Percentiles rank a stretch among this genome's conserved stretches.
These are phyloP conservation scores for Cebidichthys violaceus DNA, from an alignment of 2,113 vertebrate genomes.

Conservation along the genomic window DNA sequence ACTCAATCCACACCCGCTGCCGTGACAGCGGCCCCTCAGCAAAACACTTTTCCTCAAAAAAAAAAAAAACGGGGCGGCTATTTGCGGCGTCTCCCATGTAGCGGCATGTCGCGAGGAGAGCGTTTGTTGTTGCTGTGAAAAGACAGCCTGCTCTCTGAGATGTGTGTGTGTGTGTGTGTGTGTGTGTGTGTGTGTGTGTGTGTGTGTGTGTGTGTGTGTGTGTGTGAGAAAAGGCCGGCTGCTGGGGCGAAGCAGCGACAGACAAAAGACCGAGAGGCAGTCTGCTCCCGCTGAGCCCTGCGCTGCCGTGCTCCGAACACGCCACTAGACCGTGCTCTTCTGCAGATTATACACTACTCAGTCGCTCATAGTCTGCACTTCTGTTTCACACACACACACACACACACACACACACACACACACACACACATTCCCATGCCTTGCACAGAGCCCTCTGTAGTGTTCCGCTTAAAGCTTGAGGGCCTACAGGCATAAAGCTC, in stretches of 20 bases:
- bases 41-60: constrained; percentile 67
- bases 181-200: too few species aligned
- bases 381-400: constrained; percentile 45
- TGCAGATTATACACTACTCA: constrained; percentile 85
- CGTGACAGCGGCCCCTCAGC: constrained; percentile 55
- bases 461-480: background rate
- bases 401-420: constrained; percentile 58
- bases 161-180: constrained; percentile 17
- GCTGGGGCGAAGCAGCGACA: constrained; percentile 65
- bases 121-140: constrained; percentile 72
- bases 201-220: too few species aligned
- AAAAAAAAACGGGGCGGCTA: constrained; percentile 56
- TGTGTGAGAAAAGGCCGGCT: constrained; percentile 64
- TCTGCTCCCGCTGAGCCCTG: constrained; percentile 66
- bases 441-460: constrained; percentile 9
- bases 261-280: constrained; percentile 72
- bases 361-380: constrained; percentile 19
- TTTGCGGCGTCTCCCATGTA: constrained; percentile 71
- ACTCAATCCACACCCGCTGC: constrained; percentile 39
- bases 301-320: constrained; percentile 83
- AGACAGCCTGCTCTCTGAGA: constrained; percentile 57
- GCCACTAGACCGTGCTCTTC: constrained; percentile 94
- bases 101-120: constrained; percentile 64
- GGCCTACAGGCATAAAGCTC: background rate
- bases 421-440: constrained; percentile 51